These are phyloP conservation scores for Chloropsis hardwickii DNA, from an alignment of 2,113 vertebrate genomes.

Conservation along the genomic window DNA sequence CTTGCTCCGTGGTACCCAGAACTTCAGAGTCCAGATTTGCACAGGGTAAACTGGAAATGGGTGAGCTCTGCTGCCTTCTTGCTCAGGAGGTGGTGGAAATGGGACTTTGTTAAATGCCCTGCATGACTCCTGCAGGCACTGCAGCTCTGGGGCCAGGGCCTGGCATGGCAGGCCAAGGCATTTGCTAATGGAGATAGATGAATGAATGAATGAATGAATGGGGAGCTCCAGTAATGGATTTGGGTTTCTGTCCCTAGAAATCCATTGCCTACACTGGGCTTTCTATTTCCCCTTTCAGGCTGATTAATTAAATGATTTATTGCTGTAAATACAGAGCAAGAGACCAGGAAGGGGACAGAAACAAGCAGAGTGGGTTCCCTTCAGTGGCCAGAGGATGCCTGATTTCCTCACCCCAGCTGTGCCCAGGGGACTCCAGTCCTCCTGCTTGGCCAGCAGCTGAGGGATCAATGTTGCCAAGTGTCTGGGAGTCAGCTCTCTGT, in stretches of 20 bases:
- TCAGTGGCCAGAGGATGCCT: accelerated
- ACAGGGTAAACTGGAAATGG: too few species aligned
- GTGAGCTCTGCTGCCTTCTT: neutral
- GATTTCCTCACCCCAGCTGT: neutral
- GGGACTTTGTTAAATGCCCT: neutral
- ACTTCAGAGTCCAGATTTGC: neutral
- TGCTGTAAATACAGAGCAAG: neutral
- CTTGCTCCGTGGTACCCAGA: accelerated
- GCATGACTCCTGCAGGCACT: neutral
- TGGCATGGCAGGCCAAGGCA: neutral
- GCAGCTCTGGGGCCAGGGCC: neutral
- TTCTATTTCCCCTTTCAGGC: neutral
- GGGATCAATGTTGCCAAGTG: neutral
- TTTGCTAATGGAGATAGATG: neutral
- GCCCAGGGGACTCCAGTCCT: neutral
- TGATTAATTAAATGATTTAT: neutral
- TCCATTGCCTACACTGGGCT: neutral
- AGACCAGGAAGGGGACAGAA: neutral
- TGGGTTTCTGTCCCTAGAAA: neutral
- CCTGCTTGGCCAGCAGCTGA: neutral
- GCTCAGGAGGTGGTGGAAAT: neutral
- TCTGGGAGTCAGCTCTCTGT: neutral
- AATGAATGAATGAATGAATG: neutral
- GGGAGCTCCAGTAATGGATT: neutral
- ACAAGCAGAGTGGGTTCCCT: neutral